Percentiles rank a stretch among this genome's conserved stretches.
phyloP scores from a whole-genome alignment of 2,113 vertebrate species.

The Numenius arquata region DNA sequence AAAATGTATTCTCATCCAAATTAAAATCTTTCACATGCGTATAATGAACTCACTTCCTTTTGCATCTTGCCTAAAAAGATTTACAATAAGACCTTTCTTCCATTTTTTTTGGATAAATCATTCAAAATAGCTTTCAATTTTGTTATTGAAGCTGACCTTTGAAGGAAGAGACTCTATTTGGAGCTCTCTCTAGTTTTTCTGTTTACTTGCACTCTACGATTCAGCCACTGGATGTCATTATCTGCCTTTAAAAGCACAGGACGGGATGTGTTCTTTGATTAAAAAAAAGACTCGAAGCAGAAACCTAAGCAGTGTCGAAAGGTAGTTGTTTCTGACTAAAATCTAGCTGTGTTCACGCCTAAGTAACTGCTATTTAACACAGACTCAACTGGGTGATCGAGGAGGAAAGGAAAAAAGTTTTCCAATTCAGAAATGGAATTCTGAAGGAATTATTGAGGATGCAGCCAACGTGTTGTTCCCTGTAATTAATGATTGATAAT shows the following conservation, averaged over 20 bases:
- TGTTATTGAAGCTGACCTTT: neutral
- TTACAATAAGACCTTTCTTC: neutral
- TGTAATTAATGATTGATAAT: neutral
- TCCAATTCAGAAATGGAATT: neutral
- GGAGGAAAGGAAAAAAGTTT: neutral
- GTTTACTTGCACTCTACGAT: neutral
- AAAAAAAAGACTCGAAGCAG: neutral
- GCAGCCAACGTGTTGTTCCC: fast-evolving
- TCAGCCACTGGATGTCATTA: slow-evolving; percentile 2
- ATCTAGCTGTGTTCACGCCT: neutral
- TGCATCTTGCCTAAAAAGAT: neutral
- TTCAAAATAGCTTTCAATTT: neutral
- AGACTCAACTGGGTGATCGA: neutral
- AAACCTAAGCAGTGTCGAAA: neutral
- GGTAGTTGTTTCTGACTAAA: neutral
- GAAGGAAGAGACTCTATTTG: fast-evolving
- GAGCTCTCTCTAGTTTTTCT: neutral
- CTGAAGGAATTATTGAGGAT: neutral
- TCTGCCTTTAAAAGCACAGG: neutral
- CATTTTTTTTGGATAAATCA: neutral
- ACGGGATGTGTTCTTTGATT: neutral
- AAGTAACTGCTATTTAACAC: neutral
- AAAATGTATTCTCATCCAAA: fast-evolving
- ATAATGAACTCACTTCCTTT: neutral
- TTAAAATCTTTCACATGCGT: neutral